Percentiles rank a stretch among this genome's conserved stretches.
phyloP scores from a whole-genome alignment of 2,797 vertebrate species.

The Mormyrus proboscirostris region DNA sequence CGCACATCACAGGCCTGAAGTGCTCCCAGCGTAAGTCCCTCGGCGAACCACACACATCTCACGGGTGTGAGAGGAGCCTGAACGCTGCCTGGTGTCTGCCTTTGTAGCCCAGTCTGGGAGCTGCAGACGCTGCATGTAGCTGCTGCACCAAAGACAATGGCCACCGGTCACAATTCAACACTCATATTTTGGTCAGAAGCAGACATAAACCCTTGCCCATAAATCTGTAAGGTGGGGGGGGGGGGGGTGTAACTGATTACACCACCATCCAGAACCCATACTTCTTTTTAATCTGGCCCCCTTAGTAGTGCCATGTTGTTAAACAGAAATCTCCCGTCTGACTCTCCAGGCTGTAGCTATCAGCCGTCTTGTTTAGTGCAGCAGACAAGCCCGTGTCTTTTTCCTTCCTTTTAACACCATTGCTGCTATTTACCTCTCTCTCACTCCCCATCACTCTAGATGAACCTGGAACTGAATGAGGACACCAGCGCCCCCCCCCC shows the following conservation, averaged over 20 bases:
- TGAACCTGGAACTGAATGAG: background rate
- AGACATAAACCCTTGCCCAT: background rate
- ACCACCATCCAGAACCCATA: background rate
- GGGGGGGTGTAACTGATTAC: background rate
- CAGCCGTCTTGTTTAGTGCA: background rate
- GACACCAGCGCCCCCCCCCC: background rate
- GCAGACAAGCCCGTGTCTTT: background rate
- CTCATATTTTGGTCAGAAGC: background rate
- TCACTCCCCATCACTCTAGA: background rate
- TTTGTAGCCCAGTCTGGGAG: background rate
- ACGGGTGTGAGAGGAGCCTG: background rate
- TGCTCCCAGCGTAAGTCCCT: background rate
- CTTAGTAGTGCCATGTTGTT: background rate
- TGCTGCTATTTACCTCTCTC: background rate
- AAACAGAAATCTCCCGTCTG: background rate
- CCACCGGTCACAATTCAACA: background rate
- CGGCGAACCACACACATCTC: background rate
- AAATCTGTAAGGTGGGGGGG: background rate
- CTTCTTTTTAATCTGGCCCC: background rate
- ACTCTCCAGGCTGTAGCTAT: background rate
- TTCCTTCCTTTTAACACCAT: background rate
- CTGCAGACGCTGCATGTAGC: background rate
- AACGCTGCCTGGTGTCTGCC: background rate
- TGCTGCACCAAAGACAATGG: background rate
- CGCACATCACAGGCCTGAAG: background rate